Evolutionary conservation across 2,888 invertebrate genomes (phyloP), one percentile per base, ranked within the genome.

Genomic region (Eupithecia insigniata): DNA sequence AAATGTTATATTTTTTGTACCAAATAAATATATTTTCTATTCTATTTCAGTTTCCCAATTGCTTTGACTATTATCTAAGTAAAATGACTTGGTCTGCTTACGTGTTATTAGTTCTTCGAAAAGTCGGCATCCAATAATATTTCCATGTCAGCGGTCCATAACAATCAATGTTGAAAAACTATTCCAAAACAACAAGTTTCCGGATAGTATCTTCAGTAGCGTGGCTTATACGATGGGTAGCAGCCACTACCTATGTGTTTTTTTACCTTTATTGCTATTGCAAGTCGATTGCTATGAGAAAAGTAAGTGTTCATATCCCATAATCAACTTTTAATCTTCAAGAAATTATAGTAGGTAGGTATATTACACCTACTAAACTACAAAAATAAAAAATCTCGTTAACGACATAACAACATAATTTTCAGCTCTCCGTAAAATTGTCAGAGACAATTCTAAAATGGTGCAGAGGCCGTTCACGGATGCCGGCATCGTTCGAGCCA

Each of bases 391-490:
- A 22, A 55, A 26, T 10, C 55, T 26, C 26, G 2, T 12, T 30
- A 30, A 22, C 34, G 34, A 32, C 18, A 34, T 3, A 30, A 18
- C n/a, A 62, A 36, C 12, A 22, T 8, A 34, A 77, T 75, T 90
- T 87, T 55, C 84, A 93, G 93, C 92, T 16, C 82, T 93, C 51
- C 87, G 93, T 16, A 93, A 92, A 81, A 92, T 93, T 67, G 91
- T 93, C 10, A 85, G 93, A 18, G 88, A 89, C 72, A 90, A 92
- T 74, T 89, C 90, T 3, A 93, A 92, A 86, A 93, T 93, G 93
- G 88, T 92, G 18, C 92, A 89, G 75, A 86, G 85, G 64, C 91
- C 92, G 2, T 92, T 91, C 73, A 91, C 90, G 78, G 90, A 89
- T 3, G 78, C 73, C 16, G 78, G 76, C 18, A 79, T 70, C 30